A percentile compares a stretch with the other conserved stretches of the same genome.
These are phyloP conservation scores for Amphipyra berbera DNA, from an alignment of 2,888 invertebrate species.

Conservation along the genomic window DNA sequence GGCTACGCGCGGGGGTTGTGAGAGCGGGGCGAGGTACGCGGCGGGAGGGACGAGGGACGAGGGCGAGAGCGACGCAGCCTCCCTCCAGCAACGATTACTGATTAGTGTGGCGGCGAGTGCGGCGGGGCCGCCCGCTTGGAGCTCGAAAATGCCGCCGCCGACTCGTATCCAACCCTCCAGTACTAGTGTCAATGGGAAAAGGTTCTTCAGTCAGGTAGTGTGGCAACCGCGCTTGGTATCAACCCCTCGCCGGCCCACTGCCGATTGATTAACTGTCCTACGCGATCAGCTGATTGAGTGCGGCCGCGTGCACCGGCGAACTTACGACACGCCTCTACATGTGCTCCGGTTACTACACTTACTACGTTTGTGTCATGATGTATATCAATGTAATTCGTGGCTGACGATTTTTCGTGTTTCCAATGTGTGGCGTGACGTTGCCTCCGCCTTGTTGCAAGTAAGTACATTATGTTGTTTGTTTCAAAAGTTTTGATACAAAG, in stretches of 20 bases:
- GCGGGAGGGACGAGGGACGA: constrained; percentile 61
- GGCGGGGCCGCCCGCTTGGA: constrained; percentile 82
- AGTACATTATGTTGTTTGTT: constrained; percentile 63
- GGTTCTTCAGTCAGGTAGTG: constrained; percentile 46
- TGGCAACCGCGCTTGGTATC: constrained; percentile 45
- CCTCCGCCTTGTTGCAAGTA: constrained; percentile 68
- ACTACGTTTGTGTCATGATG: constrained; percentile 82
- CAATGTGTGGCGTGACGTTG: constrained; percentile 65
- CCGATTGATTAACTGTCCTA: constrained; percentile 56
- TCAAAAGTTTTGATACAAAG: constrained; percentile 47
- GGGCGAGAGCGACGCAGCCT: constrained; percentile 85
- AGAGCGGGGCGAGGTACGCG: constrained; percentile 55
- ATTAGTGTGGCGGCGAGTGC: constrained; percentile 88
- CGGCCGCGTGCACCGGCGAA: constrained; percentile 70
- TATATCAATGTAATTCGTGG: constrained; percentile 79
- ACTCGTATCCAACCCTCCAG: constrained; percentile 55
- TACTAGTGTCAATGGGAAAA: constrained; percentile 59
- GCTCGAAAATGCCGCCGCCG: constrained; percentile 79
- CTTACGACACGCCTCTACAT: constrained; percentile 77
- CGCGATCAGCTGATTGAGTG: constrained; percentile 81
- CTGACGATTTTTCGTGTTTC: constrained; percentile 74
- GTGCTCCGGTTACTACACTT: constrained; percentile 76
- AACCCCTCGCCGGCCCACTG: constrained; percentile 34
- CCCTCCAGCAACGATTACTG: constrained; percentile 90
- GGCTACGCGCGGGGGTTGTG: constrained; percentile 76